A percentile compares a stretch with the other conserved stretches of the same genome.
Conservation (phyloP, 2,113 vertebrate genomes). For the Lota lota region DNA sequence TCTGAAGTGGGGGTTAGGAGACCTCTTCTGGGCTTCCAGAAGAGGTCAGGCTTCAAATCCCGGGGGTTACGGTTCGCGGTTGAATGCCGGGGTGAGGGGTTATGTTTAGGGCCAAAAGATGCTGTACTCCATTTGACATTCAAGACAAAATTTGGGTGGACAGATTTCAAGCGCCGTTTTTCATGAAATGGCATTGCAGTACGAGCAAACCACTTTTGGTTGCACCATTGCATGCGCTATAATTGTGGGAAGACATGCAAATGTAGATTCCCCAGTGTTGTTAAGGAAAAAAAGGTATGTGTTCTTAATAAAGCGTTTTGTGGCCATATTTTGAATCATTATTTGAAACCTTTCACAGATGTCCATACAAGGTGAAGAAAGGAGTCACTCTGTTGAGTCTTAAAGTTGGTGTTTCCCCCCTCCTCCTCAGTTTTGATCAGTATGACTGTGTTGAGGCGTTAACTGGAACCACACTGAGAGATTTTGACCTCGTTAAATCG, state of each 20-base stretch:
- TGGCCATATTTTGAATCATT: slow-evolving; percentile 43
- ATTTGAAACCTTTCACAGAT: slow-evolving; percentile 32
- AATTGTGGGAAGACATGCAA: slow-evolving; percentile 51
- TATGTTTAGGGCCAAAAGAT: slow-evolving; percentile 9
- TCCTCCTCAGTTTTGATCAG: neutral
- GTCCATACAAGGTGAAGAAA: neutral
- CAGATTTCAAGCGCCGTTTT: too few relatives aligned
- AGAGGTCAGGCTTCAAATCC: slow-evolving; percentile 35
- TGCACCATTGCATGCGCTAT: slow-evolving; percentile 49
- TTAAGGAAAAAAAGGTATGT: slow-evolving; percentile 45
- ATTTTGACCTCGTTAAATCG: slow-evolving; percentile 15
- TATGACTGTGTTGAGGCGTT: neutral
- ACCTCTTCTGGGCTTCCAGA: slow-evolving; percentile 2
- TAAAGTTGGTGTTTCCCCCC: neutral
- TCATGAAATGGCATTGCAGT: slow-evolving; percentile 28
- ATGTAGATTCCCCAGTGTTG: slow-evolving; percentile 46
- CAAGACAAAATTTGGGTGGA: slow-evolving; percentile 16
- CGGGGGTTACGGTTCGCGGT: slow-evolving; percentile 44
- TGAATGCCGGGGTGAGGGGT: slow-evolving; percentile 26
- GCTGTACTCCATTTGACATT: slow-evolving; percentile 28
- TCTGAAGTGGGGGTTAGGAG: slow-evolving; percentile 23
- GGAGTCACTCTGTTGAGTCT: neutral
- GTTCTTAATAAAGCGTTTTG: slow-evolving; percentile 43
- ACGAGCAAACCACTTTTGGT: slow-evolving; percentile 49
- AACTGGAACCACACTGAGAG: neutral